These are phyloP conservation scores for Ptychoptera albimana DNA, from an alignment of 2,888 invertebrate species.

Conservation along the genomic window DNA sequence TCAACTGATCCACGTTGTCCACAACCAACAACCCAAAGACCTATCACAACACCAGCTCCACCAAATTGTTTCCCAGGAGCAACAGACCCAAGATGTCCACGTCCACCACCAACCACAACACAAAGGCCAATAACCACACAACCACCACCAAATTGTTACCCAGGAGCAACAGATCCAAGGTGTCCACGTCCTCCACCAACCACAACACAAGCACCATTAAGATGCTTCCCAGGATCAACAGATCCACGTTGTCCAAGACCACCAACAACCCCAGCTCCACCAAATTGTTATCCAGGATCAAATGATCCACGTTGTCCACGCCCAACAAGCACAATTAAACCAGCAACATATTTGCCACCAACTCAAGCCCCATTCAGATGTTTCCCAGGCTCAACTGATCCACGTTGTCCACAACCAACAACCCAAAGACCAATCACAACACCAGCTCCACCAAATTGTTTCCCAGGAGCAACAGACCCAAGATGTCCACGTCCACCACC, in stretches of 20 bases:
- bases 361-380: constrained; percentile 14
- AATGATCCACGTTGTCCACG: constrained; percentile 21
- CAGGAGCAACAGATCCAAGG: constrained; percentile 15
- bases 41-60: constrained; percentile 11
- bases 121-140: constrained; percentile 12
- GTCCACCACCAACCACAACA: constrained; percentile 11
- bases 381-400: constrained; percentile 22
- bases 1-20: constrained; percentile 20
- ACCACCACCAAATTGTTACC: constrained; percentile 15
- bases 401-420: constrained; percentile 16
- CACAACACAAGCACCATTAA: constrained; percentile 17
- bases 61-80: constrained; percentile 25
- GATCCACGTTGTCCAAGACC: background rate
- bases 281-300: constrained; percentile 28
- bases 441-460: constrained; percentile 14
- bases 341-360: constrained; percentile 9
- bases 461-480: constrained; percentile 19
- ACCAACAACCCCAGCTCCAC: constrained; percentile 12
- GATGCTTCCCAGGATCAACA: constrained; percentile 16
- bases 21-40: constrained; percentile 11
- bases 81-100: constrained; percentile 18
- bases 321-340: constrained; percentile 13
- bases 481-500: constrained; percentile 14
- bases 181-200: constrained; percentile 12
- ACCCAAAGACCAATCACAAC: constrained; percentile 11